Evolutionary conservation across 2,797 vertebrate genomes (phyloP), one percentile per base, ranked within the genome.

Genomic region (Crax fasciolata): DNA sequence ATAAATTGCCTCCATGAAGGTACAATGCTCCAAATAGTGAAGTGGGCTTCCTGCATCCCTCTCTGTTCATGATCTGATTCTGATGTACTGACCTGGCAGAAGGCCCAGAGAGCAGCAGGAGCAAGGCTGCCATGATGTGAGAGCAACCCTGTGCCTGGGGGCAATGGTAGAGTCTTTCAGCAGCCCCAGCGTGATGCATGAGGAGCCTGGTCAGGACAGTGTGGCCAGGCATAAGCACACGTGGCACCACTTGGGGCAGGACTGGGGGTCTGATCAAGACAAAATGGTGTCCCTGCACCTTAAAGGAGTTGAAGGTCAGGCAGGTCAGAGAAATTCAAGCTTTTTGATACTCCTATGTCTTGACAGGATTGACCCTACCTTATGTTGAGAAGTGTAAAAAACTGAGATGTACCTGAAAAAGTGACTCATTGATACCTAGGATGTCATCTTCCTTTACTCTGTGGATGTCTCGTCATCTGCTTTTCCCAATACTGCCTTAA

Each of bases 391-490:
- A 49, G 19, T 61, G 43, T 77, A n/a, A 46, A 52, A 71, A 10
- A 6, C 2, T 41, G 13, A 19, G 6, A 68, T 83, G 6, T 4
- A n/a, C 18, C 0, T 0, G 27, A 44, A 59, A 41, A 51, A 16
- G 30, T 63, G 55, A 59, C 4, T 25, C 5, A 19, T 21, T 65
- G 24, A 2, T 3, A 13, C 5, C 2, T 49, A 1, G 0, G 4
- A 9, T 12, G 10, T 52, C 41, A 6, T 24, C 6, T n/a, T 49
- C 5, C 20, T 28, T 73, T 73, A 44, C 75, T 9, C 19, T n/a
- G 35, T 75, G 63, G 6, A 12, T 46, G 25, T 6, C 9, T 58
- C 30, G 72, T 54, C 41, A 28, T 68, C 48, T 70, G 48, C 19
- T 84, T 79, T 88, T 76, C 20, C 49, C 28, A 15, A 13, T 54